These are phyloP conservation scores for Squalus acanthias DNA, from an alignment of 2,797 vertebrate genomes.

Conservation along the genomic window DNA sequence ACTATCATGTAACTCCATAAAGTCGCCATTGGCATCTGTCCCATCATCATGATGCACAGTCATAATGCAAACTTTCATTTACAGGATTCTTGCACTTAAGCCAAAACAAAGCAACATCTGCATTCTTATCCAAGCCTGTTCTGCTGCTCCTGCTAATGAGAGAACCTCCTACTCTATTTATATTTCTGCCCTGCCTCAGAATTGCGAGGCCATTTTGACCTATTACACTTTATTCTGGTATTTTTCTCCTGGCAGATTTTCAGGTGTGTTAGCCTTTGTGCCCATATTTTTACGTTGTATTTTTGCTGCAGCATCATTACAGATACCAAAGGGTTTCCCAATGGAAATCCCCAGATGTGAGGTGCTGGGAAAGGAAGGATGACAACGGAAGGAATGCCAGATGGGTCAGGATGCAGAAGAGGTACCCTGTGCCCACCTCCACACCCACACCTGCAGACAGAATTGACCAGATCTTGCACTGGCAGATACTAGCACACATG, in stretches of 20 bases:
- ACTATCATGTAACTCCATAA: neutral
- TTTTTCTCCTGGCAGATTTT: neutral
- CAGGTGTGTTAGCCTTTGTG: neutral
- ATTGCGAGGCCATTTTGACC: neutral
- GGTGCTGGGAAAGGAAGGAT: neutral
- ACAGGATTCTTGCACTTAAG: neutral
- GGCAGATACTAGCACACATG: neutral
- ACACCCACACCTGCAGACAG: neutral
- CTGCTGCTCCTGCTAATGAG: neutral
- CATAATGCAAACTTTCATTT: neutral
- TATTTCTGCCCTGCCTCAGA: neutral
- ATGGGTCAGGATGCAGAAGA: neutral
- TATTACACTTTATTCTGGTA: neutral
- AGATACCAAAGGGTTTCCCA: neutral
- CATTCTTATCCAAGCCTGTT: neutral
- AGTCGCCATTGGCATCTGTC: neutral
- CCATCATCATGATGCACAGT: neutral
- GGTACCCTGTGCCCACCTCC: neutral
- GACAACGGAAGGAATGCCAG: neutral
- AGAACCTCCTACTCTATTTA: neutral
- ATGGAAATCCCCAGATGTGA: neutral
- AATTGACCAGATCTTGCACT: neutral
- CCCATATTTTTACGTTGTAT: neutral
- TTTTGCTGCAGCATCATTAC: neutral
- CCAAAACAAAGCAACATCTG: neutral